A percentile compares a stretch with the other conserved stretches of the same genome.
Conservation (phyloP, 2,113 vertebrate genomes). For the Parus major region DNA sequence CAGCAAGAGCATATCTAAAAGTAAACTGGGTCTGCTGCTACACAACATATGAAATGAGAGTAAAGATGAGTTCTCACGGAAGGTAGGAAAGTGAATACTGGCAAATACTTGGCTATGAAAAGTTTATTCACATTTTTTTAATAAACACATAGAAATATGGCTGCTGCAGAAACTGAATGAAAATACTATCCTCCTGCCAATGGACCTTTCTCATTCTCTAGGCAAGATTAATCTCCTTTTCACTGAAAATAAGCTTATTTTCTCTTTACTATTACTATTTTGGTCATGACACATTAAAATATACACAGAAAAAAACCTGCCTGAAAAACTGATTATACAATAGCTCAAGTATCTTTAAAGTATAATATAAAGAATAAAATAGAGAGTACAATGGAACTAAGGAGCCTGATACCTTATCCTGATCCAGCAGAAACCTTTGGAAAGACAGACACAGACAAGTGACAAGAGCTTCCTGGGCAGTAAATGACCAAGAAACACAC, state of each 20-base stretch:
- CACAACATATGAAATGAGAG: neutral
- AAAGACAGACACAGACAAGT: too few species aligned
- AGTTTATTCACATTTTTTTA: neutral
- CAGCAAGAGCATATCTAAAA: neutral
- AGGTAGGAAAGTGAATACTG: neutral
- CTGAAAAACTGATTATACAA: neutral
- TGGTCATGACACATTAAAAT: neutral
- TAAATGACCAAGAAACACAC: too few species aligned
- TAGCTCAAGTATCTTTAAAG: neutral
- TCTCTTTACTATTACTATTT: neutral
- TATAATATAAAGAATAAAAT: too few species aligned
- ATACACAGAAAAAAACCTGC: neutral
- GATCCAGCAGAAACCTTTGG: too few species aligned
- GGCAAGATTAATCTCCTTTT: neutral
- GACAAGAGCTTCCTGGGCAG: too few species aligned
- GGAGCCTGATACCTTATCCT: too few species aligned
- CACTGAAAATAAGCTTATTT: neutral
- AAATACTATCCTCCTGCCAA: neutral
- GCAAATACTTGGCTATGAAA: neutral
- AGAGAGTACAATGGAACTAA: too few species aligned
- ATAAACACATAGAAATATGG: neutral
- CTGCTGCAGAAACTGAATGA: neutral
- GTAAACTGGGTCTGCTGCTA: neutral
- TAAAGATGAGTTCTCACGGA: neutral
- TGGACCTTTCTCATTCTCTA: neutral